phyloP scores from a whole-genome alignment of 2,888 invertebrate genomes.

The Phyllotreta cruciferae region DNA sequence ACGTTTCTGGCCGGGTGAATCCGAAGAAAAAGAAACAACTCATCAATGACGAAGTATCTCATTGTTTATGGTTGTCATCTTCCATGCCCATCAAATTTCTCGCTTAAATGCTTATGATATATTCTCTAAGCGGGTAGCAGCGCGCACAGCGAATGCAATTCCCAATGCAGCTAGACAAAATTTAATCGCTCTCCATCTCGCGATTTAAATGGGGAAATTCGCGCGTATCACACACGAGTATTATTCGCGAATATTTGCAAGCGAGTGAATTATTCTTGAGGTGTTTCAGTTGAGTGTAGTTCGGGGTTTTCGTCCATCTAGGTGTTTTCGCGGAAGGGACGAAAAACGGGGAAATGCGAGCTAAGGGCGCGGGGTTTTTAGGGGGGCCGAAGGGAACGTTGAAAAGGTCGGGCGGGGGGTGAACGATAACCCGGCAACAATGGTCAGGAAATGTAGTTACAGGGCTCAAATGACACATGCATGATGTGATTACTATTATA shows the following conservation, averaged over 20 bases:
- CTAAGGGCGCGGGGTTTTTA: constrained; percentile 19
- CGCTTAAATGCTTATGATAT: constrained; percentile 45
- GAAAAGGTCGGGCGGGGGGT: constrained; percentile 37
- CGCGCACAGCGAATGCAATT: constrained; percentile 34
- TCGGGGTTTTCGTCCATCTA: background rate
- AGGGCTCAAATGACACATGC: constrained; percentile 60
- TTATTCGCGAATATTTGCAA: too few species aligned
- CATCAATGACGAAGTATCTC: constrained; percentile 29
- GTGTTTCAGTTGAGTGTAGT: background rate
- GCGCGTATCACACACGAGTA: too few species aligned
- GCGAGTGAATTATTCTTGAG: background rate
- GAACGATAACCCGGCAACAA: constrained; percentile 57
- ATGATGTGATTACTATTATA: constrained; percentile 60
- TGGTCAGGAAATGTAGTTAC: constrained; percentile 59
- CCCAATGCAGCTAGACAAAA: background rate
- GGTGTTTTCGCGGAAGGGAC: constrained; percentile 9
- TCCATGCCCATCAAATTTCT: constrained; percentile 42
- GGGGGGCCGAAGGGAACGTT: constrained; percentile 27
- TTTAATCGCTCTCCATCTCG: background rate
- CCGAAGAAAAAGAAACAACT: constrained; percentile 23
- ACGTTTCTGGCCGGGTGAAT: constrained; percentile 4
- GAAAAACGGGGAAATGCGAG: constrained; percentile 33
- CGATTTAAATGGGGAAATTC: background rate
- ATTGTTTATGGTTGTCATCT: constrained; percentile 37
- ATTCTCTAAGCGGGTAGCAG: constrained; percentile 24